Evolutionary conservation across 1,140 invertebrate species (phyloP), one percentile per base, ranked within the genome.

Genomic region (Mercenaria mercenaria): DNA sequence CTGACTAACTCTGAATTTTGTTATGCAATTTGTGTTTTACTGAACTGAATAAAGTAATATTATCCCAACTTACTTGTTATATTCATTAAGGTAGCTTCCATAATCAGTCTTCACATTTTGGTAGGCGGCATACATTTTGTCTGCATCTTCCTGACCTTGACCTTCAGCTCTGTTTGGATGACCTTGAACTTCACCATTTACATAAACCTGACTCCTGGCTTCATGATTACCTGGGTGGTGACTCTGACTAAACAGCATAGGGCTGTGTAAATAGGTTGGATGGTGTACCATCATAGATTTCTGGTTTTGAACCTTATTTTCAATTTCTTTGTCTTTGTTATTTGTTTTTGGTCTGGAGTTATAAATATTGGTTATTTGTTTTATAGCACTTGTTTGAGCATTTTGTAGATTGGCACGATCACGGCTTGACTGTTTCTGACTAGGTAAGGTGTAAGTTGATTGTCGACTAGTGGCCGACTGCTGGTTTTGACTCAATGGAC

Each of bases 11-110:
- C n/a, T n/a, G n/a, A n/a, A n/a, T n/a, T n/a, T n/a, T n/a, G n/a
- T n/a, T n/a, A n/a, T n/a, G n/a, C n/a, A n/a, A n/a, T n/a, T n/a
- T n/a, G n/a, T n/a, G n/a, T n/a, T n/a, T n/a, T n/a, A n/a, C n/a
- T n/a, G n/a, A n/a, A n/a, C n/a, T n/a, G n/a, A n/a, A n/a, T n/a
- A n/a, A n/a, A n/a, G n/a, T n/a, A n/a, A n/a, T 47, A 47, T 47
- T 6, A 47, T 47, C 43, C 15, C 15, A 8, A 84, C 82, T 84
- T 84, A 84, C 82, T 84, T 84, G 43, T 84, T 84, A 50, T 69
- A 72, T 50, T 72, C 82, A 41, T 41, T 50, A 29, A 43, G 41
- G 64, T 72, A 18, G 3, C 39, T n/a, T 34, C 32, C 23, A 26
- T 84, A 50, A 20, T 47, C 47, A 34, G 10, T 67, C 47, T 52